Base-by-base conservation (phyloP, 2,113 vertebrate species). In the Calidris pygmaea region DNA sequence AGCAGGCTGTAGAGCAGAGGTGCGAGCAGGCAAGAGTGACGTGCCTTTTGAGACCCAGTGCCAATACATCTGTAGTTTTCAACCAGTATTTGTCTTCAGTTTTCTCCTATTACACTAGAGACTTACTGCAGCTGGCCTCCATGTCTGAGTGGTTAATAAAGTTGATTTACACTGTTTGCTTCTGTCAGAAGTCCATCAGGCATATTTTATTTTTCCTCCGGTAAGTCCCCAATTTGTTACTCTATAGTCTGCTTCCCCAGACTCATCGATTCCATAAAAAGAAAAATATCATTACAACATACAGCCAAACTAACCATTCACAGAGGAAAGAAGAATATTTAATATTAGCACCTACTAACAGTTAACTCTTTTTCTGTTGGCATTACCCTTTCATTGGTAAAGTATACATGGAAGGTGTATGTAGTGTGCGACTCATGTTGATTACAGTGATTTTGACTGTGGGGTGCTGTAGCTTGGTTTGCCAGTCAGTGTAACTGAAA, bases 111-210 rank as follows among this genome's bases (percentile, higher is more conserved):
- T 91, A 70, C 17, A 7, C 66, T 82, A 43, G 85, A 71, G 81
- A 89, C 70, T 45, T 82, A 72, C 43, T 65, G 70, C 58, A 91
- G 39, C 91, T 89, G 66, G 77, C 62, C 7, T 96, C 77, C 66
- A 76, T 71, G 75, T 88, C 82, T 88, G 79, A 92, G 72, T 95
- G 53, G 77, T 91, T 89, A 91, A 82, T 94, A 94, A 89, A 93
- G 74, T 85, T 95, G 89, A 94, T 94, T 96, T 91, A 93, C 58
- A 85, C 87, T 83, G 78, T 90, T 95, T 95, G 85, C 90, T 95
- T 96, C 89, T 91, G 91, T 93, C 81, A 89, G 74, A 41, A 95
- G 77, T 91, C 93, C 91, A 83, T 91, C 94, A 94, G 43, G 74
- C 63, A 70, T 94, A 93, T 92, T 96, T 95, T 96, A 93, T 96